Evolutionary conservation across 2,888 invertebrate species (phyloP).

Genomic region (Polylopha cassiicola): DNA sequence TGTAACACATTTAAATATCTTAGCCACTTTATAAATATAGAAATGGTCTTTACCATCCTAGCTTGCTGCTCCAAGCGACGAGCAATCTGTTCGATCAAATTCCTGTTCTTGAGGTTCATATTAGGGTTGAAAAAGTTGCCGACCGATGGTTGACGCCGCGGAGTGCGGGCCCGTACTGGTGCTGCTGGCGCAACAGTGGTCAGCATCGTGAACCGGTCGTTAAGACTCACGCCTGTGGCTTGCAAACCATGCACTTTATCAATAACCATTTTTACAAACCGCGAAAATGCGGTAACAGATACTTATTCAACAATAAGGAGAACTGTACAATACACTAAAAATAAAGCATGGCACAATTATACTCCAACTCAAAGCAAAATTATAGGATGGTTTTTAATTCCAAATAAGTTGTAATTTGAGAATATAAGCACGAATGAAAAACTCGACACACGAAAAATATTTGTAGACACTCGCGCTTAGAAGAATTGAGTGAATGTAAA

Average conservation of each 20-base stretch:
- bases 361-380: not conserved
- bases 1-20: too few relatives aligned
- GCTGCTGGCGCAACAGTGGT: conserved; percentile 33
- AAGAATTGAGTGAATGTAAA: conserved; percentile 8
- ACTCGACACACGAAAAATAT: conserved; percentile 14
- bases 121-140: conserved; percentile 32
- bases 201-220: conserved; percentile 55
- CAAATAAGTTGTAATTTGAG: conserved; percentile 4
- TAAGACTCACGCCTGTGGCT: conserved; percentile 58
- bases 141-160: conserved; percentile 24
- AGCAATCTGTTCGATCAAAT: conserved; percentile 46
- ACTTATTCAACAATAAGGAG: conserved; percentile 1
- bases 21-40: too few relatives aligned
- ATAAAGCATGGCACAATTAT: not conserved
- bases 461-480: conserved; percentile 27
- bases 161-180: conserved; percentile 28
- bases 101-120: conserved; percentile 33
- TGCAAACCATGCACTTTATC: conserved; percentile 63
- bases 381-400: conserved; percentile 5
- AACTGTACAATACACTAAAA: not conserved
- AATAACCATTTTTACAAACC: conserved; percentile 45
- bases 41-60: conserved; percentile 40
- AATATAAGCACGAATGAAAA: conserved; percentile 5
- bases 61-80: conserved; percentile 46
- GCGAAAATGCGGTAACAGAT: conserved; percentile 11